Evolutionary conservation across 2,888 invertebrate genomes (phyloP), one percentile per base, ranked within the genome.

Genomic region (Luperina nickerlii): DNA sequence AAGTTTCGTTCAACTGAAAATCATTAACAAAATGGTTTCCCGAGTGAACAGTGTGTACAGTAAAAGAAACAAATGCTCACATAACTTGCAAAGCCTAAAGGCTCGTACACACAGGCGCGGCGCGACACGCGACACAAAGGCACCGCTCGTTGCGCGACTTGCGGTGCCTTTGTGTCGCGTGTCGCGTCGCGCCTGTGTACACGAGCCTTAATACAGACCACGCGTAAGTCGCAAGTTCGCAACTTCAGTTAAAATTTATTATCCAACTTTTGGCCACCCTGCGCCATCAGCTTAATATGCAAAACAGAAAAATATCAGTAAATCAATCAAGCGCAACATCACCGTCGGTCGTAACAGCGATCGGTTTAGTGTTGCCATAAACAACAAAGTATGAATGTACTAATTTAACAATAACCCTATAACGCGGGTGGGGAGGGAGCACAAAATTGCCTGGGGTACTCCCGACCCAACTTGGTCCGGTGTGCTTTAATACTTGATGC

Each of bases 381-480:
- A 94, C 94, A 92, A 95, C 94, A 94, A 94, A 92, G 93, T 94
- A 93, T 89, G 90, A 89, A 88, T 79, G 81, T 92, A 93, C 93
- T 93, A 93, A 94, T 93, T 94, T 93, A 91, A 93, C 92, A 92
- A 92, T 92, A 92, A 92, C 91, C 88, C 74, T 88, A 91, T 91
- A 91, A 90, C 89, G 85, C 89, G 81, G 76, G 76, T 65, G 76
- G 82, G 83, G 68, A 62, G 79, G 84, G 80, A 79, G 82, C 84
- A 81, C 72, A 48, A 83, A 76, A 80, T 73, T 77, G 84, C 76
- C 76, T 79, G 84, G 78, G 81, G 79, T 77, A 74, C 76, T 72
- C 78, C 79, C 83, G 62, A 67, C 83, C 87, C 87, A 85, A 90
- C 83, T 88, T 82, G 78, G 86, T 85, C 87, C 90, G 88, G 86